A percentile compares a stretch with the other conserved stretches of the same genome.
phyloP scores from a whole-genome alignment of 2,113 vertebrate genomes.

The Microcebus murinus region DNA sequence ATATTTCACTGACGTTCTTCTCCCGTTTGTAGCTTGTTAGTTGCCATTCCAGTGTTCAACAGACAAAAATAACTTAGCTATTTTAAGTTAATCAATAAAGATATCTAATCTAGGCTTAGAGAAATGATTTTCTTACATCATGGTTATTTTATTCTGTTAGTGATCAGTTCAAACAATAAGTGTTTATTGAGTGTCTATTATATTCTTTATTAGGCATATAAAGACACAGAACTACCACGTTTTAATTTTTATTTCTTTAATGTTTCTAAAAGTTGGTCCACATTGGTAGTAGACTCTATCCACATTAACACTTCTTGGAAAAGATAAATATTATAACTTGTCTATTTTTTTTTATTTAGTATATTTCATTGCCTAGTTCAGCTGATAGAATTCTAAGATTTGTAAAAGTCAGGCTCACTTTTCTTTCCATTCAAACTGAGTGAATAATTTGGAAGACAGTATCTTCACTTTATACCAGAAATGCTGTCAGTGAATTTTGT shows the following conservation, averaged over 20 bases:
- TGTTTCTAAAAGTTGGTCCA: background rate
- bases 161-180: background rate
- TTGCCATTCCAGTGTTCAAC: background rate
- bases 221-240: background rate
- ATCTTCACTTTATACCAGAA: background rate
- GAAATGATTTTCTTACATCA: background rate
- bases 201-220: background rate
- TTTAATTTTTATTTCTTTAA: constrained; percentile 23
- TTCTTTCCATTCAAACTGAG: background rate
- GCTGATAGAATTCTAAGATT: background rate
- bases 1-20: background rate
- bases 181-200: background rate
- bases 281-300: background rate
- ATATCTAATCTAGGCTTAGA: background rate
- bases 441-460: background rate
- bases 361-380: background rate
- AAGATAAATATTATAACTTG: background rate
- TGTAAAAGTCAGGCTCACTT: background rate
- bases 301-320: background rate
- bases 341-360: background rate
- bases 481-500: background rate
- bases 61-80: background rate
- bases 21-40: background rate
- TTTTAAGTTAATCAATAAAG: background rate
- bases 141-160: constrained; percentile 42